Evolutionary conservation across 2,113 vertebrate genomes (phyloP), one percentile per base, ranked within the genome.

Genomic region (Guaruba guarouba): DNA sequence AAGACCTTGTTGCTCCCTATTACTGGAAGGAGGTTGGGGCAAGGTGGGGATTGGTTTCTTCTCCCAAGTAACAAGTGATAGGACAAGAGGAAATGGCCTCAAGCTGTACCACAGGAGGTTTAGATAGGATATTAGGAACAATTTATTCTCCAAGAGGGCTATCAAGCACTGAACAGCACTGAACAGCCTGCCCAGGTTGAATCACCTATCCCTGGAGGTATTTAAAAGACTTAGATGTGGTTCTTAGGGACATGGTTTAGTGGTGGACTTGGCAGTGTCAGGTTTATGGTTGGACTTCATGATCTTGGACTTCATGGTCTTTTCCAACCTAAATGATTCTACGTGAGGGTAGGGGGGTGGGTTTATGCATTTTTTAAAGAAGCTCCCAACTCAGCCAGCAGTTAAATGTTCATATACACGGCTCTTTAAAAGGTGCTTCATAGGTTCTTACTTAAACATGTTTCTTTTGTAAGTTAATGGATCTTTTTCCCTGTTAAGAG

Each of bases 41-140:
- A 0, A 4, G 18, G 24, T 13, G 27, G 18, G 9, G 5, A 1
- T 33, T 0, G 0, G 35, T 33, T n/a, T 77, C 28, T 37, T 20
- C 44, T 80, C 18, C 25, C 14, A 59, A 17, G 35, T 17, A 27
- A 20, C 14, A 48, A 13, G 20, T 0, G 4, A 48, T 8, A 63
- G 37, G 17, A 43, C 0, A 0, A 28, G 59, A 54, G 27, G 0
- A 48, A 49, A 64, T 0, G 2, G 8, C 14, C 28, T 59, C 6
- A 3, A 16, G 19, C 4, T 52, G 10, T 0, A 0, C 25, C 5
- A 66, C 29, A 2, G 16, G 23, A 78, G 3, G 17, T 59, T 73
- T 29, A 59, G 15, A 7, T 13, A 48, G 37, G 15, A 7, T 35
- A 27, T 51, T 28, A 59, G 33, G 71, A 31, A 55, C 37, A 52